Evolutionary conservation across 2,797 vertebrate genomes (phyloP).

Genomic region (Mycteria americana): DNA sequence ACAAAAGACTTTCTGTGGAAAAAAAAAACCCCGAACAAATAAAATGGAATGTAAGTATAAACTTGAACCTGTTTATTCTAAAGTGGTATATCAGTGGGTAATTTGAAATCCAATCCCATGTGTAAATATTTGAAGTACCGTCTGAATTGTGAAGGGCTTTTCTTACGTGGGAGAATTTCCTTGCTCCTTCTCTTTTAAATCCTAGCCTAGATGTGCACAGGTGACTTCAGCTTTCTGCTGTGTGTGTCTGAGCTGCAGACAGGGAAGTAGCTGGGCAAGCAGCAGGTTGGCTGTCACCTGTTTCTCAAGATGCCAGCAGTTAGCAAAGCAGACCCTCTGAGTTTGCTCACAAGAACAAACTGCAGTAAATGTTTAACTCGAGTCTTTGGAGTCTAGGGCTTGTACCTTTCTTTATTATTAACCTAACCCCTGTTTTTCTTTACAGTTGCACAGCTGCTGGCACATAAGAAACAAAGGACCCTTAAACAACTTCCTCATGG

Average conservation of each 20-base stretch:
- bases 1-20: background rate
- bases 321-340: conserved; percentile 50
- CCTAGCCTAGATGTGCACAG: background rate
- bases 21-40: background rate
- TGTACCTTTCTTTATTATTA: conserved; percentile 70
- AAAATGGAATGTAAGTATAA: background rate
- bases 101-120: background rate
- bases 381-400: conserved; percentile 40
- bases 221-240: conserved; percentile 30
- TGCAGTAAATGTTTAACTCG: conserved; percentile 77
- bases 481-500: conserved; percentile 27
- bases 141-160: conserved; percentile 18
- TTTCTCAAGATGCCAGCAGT: conserved; percentile 62
- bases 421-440: conserved; percentile 62
- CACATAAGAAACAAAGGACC: conserved; percentile 9
- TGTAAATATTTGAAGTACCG: conserved; percentile 57
- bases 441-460: conserved; percentile 26
- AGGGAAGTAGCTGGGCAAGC: background rate
- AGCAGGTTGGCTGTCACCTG: background rate
- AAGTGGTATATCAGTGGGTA: background rate
- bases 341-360: conserved; percentile 51
- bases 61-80: background rate
- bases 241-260: background rate
- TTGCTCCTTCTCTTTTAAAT: conserved; percentile 14
- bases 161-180: conserved; percentile 42